phyloP scores from a whole-genome alignment of 2,797 vertebrate genomes.

The Taeniopygia guttata region DNA sequence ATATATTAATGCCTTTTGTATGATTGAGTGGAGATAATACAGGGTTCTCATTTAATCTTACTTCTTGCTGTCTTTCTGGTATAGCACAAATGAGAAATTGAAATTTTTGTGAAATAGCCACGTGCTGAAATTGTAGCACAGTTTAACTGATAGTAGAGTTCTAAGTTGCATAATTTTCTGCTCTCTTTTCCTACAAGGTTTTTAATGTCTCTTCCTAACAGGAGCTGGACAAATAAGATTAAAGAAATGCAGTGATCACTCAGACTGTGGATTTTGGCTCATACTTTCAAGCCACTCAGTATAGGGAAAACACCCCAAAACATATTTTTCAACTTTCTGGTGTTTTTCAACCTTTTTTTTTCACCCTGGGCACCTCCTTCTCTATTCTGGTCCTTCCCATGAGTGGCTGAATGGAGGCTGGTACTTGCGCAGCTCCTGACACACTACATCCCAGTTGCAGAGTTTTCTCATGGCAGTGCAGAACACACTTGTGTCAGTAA shows the following conservation, averaged over 20 bases:
- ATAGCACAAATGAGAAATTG: conserved; percentile 53
- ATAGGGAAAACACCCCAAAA: background rate
- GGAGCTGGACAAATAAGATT: background rate
- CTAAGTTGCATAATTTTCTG: background rate
- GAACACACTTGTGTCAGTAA: background rate
- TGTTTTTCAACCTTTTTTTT: background rate
- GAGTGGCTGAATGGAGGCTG: background rate
- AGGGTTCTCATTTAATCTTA: conserved; percentile 51
- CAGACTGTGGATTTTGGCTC: background rate
- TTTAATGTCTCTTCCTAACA: background rate
- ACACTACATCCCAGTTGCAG: rapidly evolving
- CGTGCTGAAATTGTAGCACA: conserved; percentile 19
- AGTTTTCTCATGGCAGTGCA: background rate
- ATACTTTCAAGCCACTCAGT: background rate
- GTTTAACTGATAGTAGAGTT: conserved; percentile 38
- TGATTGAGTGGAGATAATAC: conserved; percentile 43
- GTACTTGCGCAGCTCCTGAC: no score
- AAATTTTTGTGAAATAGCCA: conserved; percentile 51
- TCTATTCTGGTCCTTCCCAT: background rate
- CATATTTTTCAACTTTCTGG: background rate
- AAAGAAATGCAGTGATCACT: background rate
- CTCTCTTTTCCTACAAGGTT: background rate
- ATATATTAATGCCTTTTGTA: conserved; percentile 52
- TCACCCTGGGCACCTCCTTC: background rate
- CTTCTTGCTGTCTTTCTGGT: background rate